Base-by-base conservation (phyloP, 1,140 invertebrate genomes). In the Eupeodes corollae region DNA sequence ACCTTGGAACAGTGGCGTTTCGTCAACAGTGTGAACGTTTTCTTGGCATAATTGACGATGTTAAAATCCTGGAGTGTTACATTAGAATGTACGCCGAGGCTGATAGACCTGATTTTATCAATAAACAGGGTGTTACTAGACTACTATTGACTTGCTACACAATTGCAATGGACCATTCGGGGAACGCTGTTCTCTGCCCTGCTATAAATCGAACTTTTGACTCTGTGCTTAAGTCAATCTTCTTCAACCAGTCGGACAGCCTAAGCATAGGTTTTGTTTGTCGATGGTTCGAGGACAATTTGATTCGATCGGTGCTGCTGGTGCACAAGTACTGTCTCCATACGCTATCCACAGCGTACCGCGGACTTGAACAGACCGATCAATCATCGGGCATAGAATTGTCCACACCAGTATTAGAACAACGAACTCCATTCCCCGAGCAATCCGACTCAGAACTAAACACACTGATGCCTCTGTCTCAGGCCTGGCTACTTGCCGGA, bases 241-340 rank as follows among this genome's bases (percentile, higher is more conserved):
- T 88, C 69, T 84, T 88, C 61, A 78, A 78, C 18, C 88, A 88
- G n/a, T n/a, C n/a, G 70, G 75, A 79, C 39, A 72, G 70, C 35
- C 73, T 91, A 49, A 86, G 84, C 21, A 69, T 78, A 1, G 79
- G 79, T 51, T 91, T 79, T 58, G 77, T 89, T 19, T 77, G 79
- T 31, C 84, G 86, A 61, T 91, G 87, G 87, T 72, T 90, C 13
- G 75, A 78, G 51, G 75, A 80, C 51, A 80, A 90, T 70, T 82
- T 82, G 53, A 83, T 84, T 16, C 72, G 84, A 39, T 69, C 89
- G 14, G 73, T 89, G 11, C 70, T 82, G 14, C 79, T 84, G 1
- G 71, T 90, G n/a, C 87, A 91, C 66, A 79, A 84, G 38, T 78
- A 76, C 61, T 76, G 83, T 46, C 77, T 88, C 10, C 86, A 89